Evolutionary conservation across 2,113 vertebrate species (phyloP).

Genomic region (Mirounga angustirostris): DNA sequence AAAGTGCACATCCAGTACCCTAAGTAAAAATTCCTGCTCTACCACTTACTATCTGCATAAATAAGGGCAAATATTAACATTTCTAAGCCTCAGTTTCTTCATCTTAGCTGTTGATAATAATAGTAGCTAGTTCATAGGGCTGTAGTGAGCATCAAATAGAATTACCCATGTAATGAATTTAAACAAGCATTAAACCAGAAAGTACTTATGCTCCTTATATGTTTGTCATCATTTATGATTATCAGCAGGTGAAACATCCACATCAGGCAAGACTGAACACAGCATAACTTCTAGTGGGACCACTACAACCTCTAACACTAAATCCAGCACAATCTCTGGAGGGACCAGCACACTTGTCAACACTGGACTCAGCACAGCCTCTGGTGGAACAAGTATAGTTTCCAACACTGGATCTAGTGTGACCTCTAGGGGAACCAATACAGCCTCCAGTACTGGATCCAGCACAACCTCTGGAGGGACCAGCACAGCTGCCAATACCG

Average conservation of each 20-base stretch:
- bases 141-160: not conserved
- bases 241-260: not conserved
- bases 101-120: not conserved
- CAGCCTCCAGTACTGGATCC: not conserved
- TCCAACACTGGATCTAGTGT: rapidly evolving
- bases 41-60: not conserved
- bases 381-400: rapidly evolving
- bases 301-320: not conserved
- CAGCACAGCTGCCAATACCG: rapidly evolving
- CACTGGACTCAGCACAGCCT: rapidly evolving
- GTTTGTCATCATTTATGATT: not conserved
- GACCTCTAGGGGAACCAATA: rapidly evolving
- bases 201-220: not conserved
- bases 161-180: not conserved
- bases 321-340: rapidly evolving
- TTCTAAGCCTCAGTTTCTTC: not conserved
- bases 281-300: rapidly evolving
- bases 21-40: not conserved
- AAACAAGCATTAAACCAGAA: not conserved
- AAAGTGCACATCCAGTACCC: not conserved
- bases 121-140: not conserved
- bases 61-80: not conserved
- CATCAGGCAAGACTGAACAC: not conserved
- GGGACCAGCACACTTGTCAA: not conserved
- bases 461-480: rapidly evolving